Evolutionary conservation across 2,888 invertebrate species (phyloP).

Genomic region (Parasteatoda lunata): DNA sequence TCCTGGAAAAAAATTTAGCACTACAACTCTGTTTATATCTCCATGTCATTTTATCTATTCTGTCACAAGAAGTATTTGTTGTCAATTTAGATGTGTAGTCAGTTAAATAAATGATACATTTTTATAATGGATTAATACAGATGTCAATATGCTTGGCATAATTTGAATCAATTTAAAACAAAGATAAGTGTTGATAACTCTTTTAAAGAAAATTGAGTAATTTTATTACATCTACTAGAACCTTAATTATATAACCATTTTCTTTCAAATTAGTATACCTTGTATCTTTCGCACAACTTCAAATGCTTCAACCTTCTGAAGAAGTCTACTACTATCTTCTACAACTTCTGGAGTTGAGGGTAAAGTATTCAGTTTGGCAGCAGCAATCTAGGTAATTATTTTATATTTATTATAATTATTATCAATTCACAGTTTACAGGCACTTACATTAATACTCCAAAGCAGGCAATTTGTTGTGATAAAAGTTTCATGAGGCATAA

Average conservation of each 20-base stretch:
- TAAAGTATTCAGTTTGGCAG: conserved; percentile 41
- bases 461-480: neutral
- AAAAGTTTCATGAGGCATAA: neutral
- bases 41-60: too few relatives aligned
- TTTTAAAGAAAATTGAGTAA: neutral
- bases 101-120: too few relatives aligned
- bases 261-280: conserved; percentile 16
- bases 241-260: neutral
- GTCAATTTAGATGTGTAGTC: too few relatives aligned
- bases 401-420: neutral
- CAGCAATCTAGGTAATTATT: conserved; percentile 56
- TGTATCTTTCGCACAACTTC: conserved; percentile 31
- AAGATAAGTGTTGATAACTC: neutral
- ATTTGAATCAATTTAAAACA: neutral
- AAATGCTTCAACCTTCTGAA: conserved; percentile 13
- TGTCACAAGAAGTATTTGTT: too few relatives aligned
- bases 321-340: conserved; percentile 43
- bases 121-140: too few relatives aligned
- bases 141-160: too few relatives aligned
- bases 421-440: neutral
- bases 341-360: conserved; percentile 67
- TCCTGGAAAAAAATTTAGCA: too few relatives aligned
- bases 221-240: neutral
- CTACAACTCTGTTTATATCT: neutral
- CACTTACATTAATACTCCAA: neutral